Evolutionary conservation across 1,140 invertebrate species (phyloP).

Genomic region (Drosophila pachea): DNA sequence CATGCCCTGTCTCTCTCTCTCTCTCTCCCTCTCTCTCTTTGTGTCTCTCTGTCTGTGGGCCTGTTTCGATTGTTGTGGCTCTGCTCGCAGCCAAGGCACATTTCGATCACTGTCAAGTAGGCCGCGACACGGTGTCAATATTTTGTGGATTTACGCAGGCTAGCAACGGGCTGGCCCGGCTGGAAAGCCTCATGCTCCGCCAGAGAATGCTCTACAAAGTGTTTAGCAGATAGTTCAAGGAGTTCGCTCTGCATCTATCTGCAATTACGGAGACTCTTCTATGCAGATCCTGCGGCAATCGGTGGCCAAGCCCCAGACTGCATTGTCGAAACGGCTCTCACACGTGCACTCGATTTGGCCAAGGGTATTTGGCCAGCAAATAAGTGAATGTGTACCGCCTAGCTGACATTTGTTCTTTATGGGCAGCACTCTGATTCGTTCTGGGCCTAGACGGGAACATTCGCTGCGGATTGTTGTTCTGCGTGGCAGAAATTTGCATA

Average conservation of each 20-base stretch:
- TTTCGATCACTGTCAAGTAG: slow-evolving; percentile 77
- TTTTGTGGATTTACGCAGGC: slow-evolving; percentile 78
- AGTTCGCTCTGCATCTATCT: too few relatives aligned
- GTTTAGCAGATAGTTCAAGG: too few relatives aligned
- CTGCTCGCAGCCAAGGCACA: slow-evolving; percentile 62
- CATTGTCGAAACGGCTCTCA: too few relatives aligned
- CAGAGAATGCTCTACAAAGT: too few relatives aligned
- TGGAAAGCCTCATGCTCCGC: neutral
- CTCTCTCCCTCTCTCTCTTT: too few relatives aligned
- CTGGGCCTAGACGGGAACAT: slow-evolving; percentile 23
- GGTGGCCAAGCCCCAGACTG: too few relatives aligned
- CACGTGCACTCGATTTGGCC: neutral
- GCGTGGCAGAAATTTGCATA: slow-evolving; percentile 74
- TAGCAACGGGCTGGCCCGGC: slow-evolving; percentile 19
- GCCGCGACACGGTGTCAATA: slow-evolving; percentile 73
- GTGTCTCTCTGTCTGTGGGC: neutral
- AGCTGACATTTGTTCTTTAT: slow-evolving; percentile 73
- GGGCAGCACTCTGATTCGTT: slow-evolving; percentile 61
- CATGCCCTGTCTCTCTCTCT: too few relatives aligned
- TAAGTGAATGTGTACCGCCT: slow-evolving; percentile 37
- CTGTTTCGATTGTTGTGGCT: slow-evolving; percentile 21
- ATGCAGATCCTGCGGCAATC: too few relatives aligned
- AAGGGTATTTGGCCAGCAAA: slow-evolving; percentile 30
- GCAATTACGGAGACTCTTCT: too few relatives aligned
- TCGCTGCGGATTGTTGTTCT: slow-evolving; percentile 48